Evolutionary conservation across 2,888 invertebrate genomes (phyloP).

Genomic region (Aphidoletes aphidimyza): DNA sequence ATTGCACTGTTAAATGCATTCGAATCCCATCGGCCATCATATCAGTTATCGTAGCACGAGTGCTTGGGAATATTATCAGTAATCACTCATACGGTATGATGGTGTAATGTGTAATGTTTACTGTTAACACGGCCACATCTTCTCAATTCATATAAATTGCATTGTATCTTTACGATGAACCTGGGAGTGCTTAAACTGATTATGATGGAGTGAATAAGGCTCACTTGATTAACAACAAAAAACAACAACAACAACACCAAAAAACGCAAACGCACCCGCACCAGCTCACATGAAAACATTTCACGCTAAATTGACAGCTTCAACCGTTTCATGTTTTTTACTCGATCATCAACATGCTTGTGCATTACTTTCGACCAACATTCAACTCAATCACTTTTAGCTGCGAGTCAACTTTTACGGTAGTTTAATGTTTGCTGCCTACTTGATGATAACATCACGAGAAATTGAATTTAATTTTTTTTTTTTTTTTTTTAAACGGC

Average conservation of each 20-base stretch:
- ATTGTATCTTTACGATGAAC: slow-evolving; percentile 12
- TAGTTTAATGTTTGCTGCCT: too few species aligned
- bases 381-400: background rate
- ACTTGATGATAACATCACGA: background rate
- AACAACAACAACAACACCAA: too few species aligned
- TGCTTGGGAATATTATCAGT: background rate
- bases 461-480: background rate
- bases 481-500: too few species aligned
- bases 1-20: background rate
- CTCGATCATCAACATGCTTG: background rate
- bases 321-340: background rate
- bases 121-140: background rate
- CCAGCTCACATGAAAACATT: too few species aligned
- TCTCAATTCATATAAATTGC: slow-evolving; percentile 18
- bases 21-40: slow-evolving; percentile 13
- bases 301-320: background rate
- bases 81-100: background rate
- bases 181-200: slow-evolving; percentile 37
- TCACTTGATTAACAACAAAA: background rate
- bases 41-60: background rate
- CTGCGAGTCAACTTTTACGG: too few species aligned
- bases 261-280: too few species aligned
- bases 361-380: background rate
- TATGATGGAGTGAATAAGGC: background rate
- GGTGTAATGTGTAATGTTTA: background rate